Conservation (phyloP, 2,113 vertebrate species). For the Herpailurus yagouaroundi region DNA sequence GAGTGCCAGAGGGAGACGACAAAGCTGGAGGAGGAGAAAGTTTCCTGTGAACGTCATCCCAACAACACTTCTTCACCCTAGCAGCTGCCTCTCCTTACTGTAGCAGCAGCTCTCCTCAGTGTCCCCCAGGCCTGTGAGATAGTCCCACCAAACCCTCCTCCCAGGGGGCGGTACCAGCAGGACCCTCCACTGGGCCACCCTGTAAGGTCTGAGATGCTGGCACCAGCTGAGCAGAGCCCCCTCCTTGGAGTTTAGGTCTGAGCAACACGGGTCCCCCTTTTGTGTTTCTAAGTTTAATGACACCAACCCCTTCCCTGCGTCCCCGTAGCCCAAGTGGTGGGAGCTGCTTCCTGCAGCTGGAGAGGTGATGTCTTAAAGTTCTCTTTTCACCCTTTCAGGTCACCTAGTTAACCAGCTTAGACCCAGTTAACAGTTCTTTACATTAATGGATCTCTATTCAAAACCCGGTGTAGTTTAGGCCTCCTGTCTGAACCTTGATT, state of each 20-base stretch:
- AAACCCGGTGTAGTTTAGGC: background rate
- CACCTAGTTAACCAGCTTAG: background rate
- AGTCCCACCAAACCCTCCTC: background rate
- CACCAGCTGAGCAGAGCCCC: background rate
- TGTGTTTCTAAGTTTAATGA: background rate
- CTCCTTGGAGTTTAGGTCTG: background rate
- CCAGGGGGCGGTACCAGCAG: background rate
- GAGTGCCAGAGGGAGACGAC: background rate
- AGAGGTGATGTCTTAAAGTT: background rate
- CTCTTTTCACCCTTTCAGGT: background rate
- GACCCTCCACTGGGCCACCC: background rate
- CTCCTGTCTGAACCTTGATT: background rate
- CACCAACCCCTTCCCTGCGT: background rate
- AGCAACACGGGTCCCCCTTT: background rate
- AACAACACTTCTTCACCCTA: background rate
- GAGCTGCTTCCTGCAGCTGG: background rate
- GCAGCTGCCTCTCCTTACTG: background rate
- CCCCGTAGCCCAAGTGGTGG: background rate
- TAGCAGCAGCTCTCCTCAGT: background rate
- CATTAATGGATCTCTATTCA: background rate
- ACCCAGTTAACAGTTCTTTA: background rate
- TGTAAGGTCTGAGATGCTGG: background rate
- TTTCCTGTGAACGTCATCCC: background rate
- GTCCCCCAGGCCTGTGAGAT: background rate
- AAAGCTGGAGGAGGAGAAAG: background rate